A percentile compares a stretch with the other conserved stretches of the same genome.
These are phyloP conservation scores for Gonocerus acuteangulatus DNA, from an alignment of 2,888 invertebrate species.

Conservation along the genomic window DNA sequence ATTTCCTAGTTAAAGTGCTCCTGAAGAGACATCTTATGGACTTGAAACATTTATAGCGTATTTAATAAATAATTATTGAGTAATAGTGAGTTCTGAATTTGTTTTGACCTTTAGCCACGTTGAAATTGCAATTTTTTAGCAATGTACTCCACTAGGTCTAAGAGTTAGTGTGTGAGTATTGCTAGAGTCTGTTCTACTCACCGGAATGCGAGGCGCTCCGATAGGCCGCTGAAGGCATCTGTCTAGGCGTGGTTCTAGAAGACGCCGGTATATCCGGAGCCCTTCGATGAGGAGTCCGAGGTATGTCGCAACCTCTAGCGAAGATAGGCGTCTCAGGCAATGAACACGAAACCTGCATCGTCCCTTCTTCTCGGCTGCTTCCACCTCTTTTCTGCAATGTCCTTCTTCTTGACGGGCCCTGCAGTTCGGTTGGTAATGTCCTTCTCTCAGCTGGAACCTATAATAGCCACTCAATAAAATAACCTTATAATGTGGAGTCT, in stretches of 20 bases:
- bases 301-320: conserved; percentile 75
- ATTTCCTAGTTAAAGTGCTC: too few species aligned
- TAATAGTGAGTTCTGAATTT: too few species aligned
- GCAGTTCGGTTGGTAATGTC: conserved; percentile 63
- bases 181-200: conserved; percentile 2
- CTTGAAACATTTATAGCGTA: too few species aligned
- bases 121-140: too few species aligned
- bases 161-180: conserved; percentile 15
- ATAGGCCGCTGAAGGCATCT: conserved; percentile 30
- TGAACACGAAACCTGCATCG: conserved; percentile 74
- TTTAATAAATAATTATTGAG: too few species aligned
- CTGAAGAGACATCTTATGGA: too few species aligned
- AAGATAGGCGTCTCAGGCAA: conserved; percentile 84
- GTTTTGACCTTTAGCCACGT: too few species aligned
- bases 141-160: conserved; percentile 13
- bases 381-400: conserved; percentile 46
- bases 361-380: conserved; percentile 47
- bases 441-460: conserved; percentile 51
- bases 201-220: conserved; percentile 29
- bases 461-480: too few species aligned
- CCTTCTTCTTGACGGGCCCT: conserved; percentile 49
- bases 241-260: conserved; percentile 33
- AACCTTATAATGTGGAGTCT: neutral
- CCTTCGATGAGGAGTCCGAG: conserved; percentile 67
- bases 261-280: conserved; percentile 53